Base-by-base conservation (phyloP, 2,888 invertebrate species). In the Copidosoma aretas region DNA sequence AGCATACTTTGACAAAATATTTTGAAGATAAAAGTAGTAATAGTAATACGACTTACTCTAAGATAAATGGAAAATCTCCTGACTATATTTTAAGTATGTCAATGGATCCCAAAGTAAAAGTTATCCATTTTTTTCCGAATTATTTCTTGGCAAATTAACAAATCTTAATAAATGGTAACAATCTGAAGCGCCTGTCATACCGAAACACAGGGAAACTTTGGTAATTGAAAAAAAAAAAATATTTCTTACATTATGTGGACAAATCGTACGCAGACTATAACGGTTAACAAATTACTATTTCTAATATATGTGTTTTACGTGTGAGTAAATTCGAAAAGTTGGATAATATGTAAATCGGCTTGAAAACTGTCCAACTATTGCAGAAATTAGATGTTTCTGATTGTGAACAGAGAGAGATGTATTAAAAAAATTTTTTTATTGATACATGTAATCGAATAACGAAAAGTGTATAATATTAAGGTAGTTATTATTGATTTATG, bases 1-100 rank as follows among this genome's bases (percentile, higher is more conserved):
- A 78, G 77, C 71, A 77, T 53, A 75, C 78, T 22, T 63, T 79
- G 41, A 52, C 56, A 59, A 43, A 71, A n/a, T 78, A 73, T 68
- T 79, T 78, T 66, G 71, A 70, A 43, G 67, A 73, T 10, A 71
- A 76, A 53, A 64, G 32, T 32, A 32, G 4, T 5, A 3, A 32
- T 5, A 5, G 3, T 32, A 32, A 32, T 32, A 8, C 8, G 8
- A 32, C 32, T 32, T 8, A 32, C 3, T 32, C 32, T 8, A 8
- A 32, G 8, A 32, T 32, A 32, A 32, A 3, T 5, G 32, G 8
- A 32, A 32, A 32, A 8, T 32, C 32, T 32, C 32, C 32, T 32
- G 32, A 32, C 3, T 8, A 32, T 8, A 32, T 32, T 3, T 32
- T 32, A 8, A 32, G 32, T 5, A 32, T 32, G 32, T 8, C 8